phyloP scores from a whole-genome alignment of 2,888 invertebrate genomes.

The Cryptophagus acutangulus region DNA sequence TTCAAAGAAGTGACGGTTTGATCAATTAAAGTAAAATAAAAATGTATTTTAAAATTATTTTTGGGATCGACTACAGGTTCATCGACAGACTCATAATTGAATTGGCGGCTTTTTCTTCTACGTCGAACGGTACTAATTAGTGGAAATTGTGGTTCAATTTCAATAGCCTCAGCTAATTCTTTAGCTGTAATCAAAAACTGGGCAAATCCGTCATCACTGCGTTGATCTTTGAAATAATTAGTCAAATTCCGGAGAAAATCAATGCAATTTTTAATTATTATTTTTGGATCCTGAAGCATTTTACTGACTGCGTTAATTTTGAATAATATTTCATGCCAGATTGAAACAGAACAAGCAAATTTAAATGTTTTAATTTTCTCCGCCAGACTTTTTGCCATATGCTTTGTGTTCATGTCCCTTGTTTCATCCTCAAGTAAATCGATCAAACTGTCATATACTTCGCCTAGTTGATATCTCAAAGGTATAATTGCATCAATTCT shows the following conservation, averaged over 20 bases:
- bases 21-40: not conserved
- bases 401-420: not conserved
- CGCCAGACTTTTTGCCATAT: not conserved
- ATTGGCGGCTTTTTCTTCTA: not conserved
- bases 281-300: not conserved
- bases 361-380: not conserved
- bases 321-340: not conserved
- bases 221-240: not conserved
- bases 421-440: slow-evolving; percentile 9
- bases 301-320: not conserved
- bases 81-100: not conserved
- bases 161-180: not conserved
- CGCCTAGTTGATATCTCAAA: slow-evolving; percentile 7
- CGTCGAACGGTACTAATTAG: not conserved
- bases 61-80: not conserved
- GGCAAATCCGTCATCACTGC: not conserved
- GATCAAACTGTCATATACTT: slow-evolving; percentile 16
- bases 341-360: not conserved
- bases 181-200: not conserved
- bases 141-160: not conserved
- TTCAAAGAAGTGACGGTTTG: not conserved
- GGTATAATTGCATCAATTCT: slow-evolving; percentile 9
- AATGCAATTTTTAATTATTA: not conserved
- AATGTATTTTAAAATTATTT: not conserved
- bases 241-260: not conserved